These are phyloP conservation scores for Drosophila novamexicana DNA, from an alignment of 1,140 invertebrate genomes.

Conservation along the genomic window DNA sequence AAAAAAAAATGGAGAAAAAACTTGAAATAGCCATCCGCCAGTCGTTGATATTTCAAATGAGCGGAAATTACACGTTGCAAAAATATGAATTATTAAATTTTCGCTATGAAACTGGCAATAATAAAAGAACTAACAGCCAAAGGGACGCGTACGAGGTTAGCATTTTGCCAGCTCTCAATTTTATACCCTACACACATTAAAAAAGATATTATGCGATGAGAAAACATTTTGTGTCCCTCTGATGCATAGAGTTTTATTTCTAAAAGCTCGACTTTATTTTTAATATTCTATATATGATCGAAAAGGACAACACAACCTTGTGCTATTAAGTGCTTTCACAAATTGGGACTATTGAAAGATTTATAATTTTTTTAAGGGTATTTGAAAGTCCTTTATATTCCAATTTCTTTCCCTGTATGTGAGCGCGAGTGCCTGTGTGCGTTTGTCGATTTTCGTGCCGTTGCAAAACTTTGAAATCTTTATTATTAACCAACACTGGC, in stretches of 20 bases:
- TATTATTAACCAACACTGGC: conserved; percentile 27
- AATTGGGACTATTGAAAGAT: too few species aligned
- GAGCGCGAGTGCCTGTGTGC: too few species aligned
- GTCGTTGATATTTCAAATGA: conserved; percentile 52
- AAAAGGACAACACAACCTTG: too few species aligned
- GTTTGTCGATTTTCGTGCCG: background rate
- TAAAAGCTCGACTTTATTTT: too few species aligned
- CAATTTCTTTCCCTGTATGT: background rate
- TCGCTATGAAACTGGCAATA: conserved; percentile 48
- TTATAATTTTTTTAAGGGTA: background rate
- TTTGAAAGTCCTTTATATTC: background rate
- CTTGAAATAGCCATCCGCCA: conserved; percentile 5
- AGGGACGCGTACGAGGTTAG: background rate
- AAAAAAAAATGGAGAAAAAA: conserved; percentile 23
- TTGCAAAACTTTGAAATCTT: conserved; percentile 14
- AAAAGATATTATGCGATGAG: too few species aligned
- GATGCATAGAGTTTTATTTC: too few species aligned
- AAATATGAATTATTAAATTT: conserved; percentile 57
- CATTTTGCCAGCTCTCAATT: background rate
- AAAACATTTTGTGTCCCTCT: too few species aligned
- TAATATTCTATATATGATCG: too few species aligned
- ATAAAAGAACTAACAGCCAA: conserved; percentile 27
- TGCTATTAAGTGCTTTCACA: too few species aligned
- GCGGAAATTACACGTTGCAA: conserved; percentile 62
- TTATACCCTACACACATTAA: too few species aligned